Conservation (phyloP, 2,888 invertebrate genomes). For the Latrodectus elegans region DNA sequence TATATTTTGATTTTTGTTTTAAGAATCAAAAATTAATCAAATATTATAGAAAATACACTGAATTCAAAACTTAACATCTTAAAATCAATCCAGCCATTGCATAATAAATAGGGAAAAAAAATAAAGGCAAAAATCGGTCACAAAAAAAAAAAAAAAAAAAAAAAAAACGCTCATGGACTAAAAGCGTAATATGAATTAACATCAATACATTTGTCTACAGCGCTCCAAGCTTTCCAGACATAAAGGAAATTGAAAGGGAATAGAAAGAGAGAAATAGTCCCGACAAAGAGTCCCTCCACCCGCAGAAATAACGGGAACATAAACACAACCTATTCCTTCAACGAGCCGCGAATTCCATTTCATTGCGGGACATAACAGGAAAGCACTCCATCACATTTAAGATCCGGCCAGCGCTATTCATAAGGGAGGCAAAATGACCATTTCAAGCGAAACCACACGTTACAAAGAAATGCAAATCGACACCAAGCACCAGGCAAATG, state of each 20-base stretch:
- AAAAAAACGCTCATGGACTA: no score
- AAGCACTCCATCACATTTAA: slow-evolving; percentile 3
- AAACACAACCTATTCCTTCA: not conserved
- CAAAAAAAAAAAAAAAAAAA: no score
- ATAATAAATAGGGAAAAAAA: no score
- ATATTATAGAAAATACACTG: no score
- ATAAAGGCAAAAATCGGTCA: no score
- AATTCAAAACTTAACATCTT: no score
- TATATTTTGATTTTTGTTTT: no score
- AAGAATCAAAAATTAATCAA: no score
- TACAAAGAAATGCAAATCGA: not conserved
- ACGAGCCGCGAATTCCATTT: slow-evolving; percentile 2
- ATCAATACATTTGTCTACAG: no score
- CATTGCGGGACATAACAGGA: not conserved
- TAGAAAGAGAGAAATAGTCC: not conserved
- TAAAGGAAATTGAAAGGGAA: not conserved
- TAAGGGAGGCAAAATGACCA: slow-evolving; percentile 1
- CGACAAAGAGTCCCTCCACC: not conserved
- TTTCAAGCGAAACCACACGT: not conserved
- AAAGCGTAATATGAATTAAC: no score
- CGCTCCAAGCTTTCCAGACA: no score
- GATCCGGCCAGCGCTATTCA: not conserved
- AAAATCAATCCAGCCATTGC: no score
- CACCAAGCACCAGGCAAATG: slow-evolving; percentile 17
- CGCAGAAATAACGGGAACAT: not conserved